These are phyloP conservation scores for Panurus biarmicus DNA, from an alignment of 2,113 vertebrate species.

Conservation along the genomic window DNA sequence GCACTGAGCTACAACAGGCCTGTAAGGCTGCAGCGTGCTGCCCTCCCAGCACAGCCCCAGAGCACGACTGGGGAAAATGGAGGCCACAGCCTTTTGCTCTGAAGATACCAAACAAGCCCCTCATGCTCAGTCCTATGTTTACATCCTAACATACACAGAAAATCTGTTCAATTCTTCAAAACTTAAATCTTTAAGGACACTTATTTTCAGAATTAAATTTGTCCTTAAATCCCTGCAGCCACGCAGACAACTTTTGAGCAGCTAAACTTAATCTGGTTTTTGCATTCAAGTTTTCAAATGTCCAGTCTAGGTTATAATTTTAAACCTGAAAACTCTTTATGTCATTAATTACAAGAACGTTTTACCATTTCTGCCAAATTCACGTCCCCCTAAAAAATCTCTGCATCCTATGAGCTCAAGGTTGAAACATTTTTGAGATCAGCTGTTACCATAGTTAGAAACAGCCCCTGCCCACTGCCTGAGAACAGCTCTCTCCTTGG, in stretches of 20 bases:
- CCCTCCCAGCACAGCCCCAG: background rate
- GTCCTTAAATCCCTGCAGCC: background rate
- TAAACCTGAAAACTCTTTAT: background rate
- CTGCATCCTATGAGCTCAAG: background rate
- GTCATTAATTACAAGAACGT: background rate
- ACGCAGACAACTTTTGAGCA: background rate
- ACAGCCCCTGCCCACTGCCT: background rate
- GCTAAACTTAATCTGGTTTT: background rate
- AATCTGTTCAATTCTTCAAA: background rate
- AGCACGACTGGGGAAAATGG: rapidly evolving
- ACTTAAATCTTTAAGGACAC: background rate
- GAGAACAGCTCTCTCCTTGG: background rate
- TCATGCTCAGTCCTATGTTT: rapidly evolving
- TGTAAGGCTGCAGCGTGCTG: background rate
- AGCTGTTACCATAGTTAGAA: background rate
- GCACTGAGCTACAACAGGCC: background rate
- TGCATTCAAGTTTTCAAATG: background rate
- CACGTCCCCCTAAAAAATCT: background rate
- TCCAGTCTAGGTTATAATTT: background rate
- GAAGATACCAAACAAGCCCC: background rate
- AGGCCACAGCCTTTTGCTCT: background rate
- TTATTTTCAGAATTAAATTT: background rate
- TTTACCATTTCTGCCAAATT: background rate
- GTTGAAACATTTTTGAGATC: background rate
- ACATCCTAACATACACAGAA: background rate